Percentiles rank a stretch among this genome's conserved stretches.
Evolutionary conservation across 2,113 vertebrate genomes (phyloP).

Genomic region (Rafetus swinhoei): DNA sequence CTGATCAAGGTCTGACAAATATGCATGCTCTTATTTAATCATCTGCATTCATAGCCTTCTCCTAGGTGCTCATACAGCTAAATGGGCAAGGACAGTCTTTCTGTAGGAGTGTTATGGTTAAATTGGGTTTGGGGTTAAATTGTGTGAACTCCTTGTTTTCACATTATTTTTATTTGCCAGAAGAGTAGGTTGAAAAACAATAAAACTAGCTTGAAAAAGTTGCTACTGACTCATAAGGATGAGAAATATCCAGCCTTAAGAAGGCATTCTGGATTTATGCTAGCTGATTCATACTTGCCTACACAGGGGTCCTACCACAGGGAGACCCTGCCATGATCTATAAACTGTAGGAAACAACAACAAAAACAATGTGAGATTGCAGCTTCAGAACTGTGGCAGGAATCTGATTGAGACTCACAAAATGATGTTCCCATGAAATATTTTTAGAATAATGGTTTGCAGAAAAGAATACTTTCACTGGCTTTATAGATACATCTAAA

Average conservation of each 20-base stretch:
- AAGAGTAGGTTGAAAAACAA: slow-evolving; percentile 58
- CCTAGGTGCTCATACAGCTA: slow-evolving; percentile 17
- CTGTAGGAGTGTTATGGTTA: slow-evolving; percentile 41
- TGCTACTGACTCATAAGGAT: slow-evolving; percentile 76
- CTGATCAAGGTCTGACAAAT: neutral
- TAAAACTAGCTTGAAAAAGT: slow-evolving; percentile 65
- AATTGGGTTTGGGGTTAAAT: slow-evolving; percentile 43
- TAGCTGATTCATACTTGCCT: slow-evolving; percentile 83
- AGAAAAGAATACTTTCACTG: slow-evolving; percentile 33
- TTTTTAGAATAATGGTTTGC: slow-evolving; percentile 51
- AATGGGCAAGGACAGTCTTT: slow-evolving; percentile 48
- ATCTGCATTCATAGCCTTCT: slow-evolving; percentile 48
- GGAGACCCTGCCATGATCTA: slow-evolving; percentile 60
- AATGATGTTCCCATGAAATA: slow-evolving; percentile 58
- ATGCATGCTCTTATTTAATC: slow-evolving; percentile 27
- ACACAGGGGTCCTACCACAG: slow-evolving; percentile 61
- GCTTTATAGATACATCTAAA: slow-evolving; percentile 20
- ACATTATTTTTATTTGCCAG: slow-evolving; percentile 66
- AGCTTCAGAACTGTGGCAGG: slow-evolving; percentile 62
- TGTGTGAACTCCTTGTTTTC: slow-evolving; percentile 46
- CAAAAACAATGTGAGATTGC: slow-evolving; percentile 17
- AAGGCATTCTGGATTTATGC: slow-evolving; percentile 70
- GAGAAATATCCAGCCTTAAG: slow-evolving; percentile 66
- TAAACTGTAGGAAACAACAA: slow-evolving; percentile 58
- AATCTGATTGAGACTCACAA: slow-evolving; percentile 42